These are phyloP conservation scores for Myripristis murdjan DNA, from an alignment of 2,797 vertebrate species.

Conservation along the genomic window DNA sequence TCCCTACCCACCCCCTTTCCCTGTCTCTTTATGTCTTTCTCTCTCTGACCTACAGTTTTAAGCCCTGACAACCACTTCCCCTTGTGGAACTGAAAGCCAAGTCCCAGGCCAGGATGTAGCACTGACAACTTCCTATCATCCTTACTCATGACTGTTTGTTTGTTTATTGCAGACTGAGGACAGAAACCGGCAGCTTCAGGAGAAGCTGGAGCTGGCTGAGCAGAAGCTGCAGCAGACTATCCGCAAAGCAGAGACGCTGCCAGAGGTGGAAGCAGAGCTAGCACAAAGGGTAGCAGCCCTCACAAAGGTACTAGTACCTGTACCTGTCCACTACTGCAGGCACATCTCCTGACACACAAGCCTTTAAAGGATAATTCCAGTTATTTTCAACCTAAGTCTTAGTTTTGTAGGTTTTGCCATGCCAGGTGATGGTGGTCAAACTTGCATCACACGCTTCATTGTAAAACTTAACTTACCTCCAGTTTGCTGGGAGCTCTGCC, in stretches of 20 bases:
- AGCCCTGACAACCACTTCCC: slow-evolving; percentile 4
- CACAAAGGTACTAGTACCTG: slow-evolving; percentile 87
- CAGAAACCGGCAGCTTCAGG: slow-evolving; percentile 93
- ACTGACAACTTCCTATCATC: neutral
- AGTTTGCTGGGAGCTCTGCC: too few species aligned
- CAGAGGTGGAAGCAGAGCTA: slow-evolving; percentile 96
- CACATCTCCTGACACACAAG: neutral
- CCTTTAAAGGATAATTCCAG: neutral
- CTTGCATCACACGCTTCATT: too few species aligned
- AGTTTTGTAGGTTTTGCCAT: neutral
- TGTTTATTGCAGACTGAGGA: slow-evolving; percentile 90
- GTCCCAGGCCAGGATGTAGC: slow-evolving; percentile 9
- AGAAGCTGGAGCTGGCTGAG: slow-evolving; percentile 95
- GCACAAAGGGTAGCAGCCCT: slow-evolving; percentile 96
- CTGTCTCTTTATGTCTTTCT: slow-evolving; percentile 19
- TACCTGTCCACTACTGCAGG: neutral
- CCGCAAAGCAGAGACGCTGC: slow-evolving; percentile 94
- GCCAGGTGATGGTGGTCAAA: too few species aligned
- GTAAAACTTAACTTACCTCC: too few species aligned
- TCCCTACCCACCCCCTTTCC: slow-evolving; percentile 13
- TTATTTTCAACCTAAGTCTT: neutral
- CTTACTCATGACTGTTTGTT: slow-evolving; percentile 22
- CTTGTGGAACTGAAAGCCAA: slow-evolving; percentile 9
- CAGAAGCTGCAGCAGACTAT: slow-evolving; percentile 98
- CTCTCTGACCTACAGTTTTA: neutral